Conservation (phyloP, 1,140 invertebrate genomes). For the Lucilia cuprina region DNA sequence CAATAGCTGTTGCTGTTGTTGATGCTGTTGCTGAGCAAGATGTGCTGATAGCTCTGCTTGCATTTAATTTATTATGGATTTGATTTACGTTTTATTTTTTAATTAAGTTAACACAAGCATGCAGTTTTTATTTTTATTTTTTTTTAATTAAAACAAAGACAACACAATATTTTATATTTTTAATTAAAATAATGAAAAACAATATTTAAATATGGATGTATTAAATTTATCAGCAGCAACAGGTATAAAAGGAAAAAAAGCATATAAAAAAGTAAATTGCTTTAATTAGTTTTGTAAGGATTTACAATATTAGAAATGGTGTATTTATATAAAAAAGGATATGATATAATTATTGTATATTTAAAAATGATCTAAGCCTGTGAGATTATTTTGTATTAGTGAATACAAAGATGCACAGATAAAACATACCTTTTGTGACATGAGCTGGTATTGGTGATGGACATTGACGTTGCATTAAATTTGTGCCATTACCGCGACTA, state of each 20-base stretch:
- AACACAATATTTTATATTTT: background rate
- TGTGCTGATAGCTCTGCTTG: conserved; percentile 59
- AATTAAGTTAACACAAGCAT: conserved; percentile 36
- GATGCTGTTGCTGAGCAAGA: conserved; percentile 53
- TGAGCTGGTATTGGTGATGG: conserved; percentile 76
- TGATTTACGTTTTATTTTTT: background rate
- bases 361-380: background rate
- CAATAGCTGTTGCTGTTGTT: conserved; percentile 45
- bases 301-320: background rate
- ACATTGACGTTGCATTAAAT: conserved; percentile 67
- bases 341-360: background rate
- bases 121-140: background rate
- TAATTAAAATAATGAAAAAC: background rate
- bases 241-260: background rate
- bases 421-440: conserved; percentile 72
- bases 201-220: background rate
- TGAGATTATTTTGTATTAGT: background rate
- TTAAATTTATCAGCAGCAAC: conserved; percentile 7
- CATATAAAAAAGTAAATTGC: conserved; percentile 15
- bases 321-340: background rate
- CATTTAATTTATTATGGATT: conserved; percentile 3
- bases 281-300: background rate
- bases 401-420: background rate
- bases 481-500: conserved; percentile 65
- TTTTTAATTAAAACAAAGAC: background rate